Percentiles rank a stretch among this genome's conserved stretches.
These are phyloP conservation scores for Bombylius major DNA, from an alignment of 2,888 invertebrate species.

Conservation along the genomic window DNA sequence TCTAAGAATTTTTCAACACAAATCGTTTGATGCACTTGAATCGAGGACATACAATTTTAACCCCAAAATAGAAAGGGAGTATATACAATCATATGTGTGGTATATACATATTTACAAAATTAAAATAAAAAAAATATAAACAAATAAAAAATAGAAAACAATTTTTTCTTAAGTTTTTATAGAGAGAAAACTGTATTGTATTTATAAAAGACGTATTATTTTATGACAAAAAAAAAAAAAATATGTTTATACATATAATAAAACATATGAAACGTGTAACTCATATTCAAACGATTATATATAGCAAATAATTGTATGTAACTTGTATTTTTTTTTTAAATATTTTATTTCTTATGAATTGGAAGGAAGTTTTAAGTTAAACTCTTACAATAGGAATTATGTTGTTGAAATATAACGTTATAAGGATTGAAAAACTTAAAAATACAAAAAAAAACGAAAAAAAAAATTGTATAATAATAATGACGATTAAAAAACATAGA, in stretches of 20 bases:
- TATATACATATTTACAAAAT: neutral
- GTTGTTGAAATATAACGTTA: neutral
- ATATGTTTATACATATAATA: too few relatives aligned
- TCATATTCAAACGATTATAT: too few relatives aligned
- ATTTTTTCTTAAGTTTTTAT: too few relatives aligned
- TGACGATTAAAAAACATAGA: neutral
- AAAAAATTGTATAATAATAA: neutral
- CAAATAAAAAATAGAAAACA: too few relatives aligned
- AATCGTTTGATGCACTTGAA: neutral
- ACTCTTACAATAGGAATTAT: neutral
- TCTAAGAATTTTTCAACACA: neutral
- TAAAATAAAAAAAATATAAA: neutral
- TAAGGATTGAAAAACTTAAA: neutral
- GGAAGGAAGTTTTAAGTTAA: neutral
- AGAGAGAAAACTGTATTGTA: too few relatives aligned
- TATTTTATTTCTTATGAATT: neutral
- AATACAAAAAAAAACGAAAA: neutral
- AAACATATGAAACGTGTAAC: too few relatives aligned
- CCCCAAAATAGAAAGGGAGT: neutral
- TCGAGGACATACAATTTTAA: neutral
- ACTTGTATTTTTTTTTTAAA: too few relatives aligned
- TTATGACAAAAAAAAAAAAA: too few relatives aligned
- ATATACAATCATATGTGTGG: too few relatives aligned
- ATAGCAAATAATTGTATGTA: too few relatives aligned
- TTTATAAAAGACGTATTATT: too few relatives aligned